These are phyloP conservation scores for Notolabrus celidotus DNA, from an alignment of 2,797 vertebrate genomes.

Conservation along the genomic window DNA sequence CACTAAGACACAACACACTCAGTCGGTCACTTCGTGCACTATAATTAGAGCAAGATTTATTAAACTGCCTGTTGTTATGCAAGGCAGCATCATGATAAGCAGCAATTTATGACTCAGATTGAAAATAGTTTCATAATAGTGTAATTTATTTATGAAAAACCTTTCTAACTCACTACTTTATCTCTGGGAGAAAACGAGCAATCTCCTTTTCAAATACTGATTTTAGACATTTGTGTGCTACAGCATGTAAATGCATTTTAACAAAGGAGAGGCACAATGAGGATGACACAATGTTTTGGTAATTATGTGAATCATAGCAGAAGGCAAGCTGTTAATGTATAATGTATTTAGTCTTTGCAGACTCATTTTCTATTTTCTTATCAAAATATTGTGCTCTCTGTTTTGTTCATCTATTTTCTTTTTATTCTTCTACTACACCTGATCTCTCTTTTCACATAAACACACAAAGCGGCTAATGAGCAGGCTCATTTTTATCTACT, in stretches of 20 bases:
- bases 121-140: background rate
- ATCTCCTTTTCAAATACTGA: background rate
- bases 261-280: background rate
- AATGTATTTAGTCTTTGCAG: background rate
- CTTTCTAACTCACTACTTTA: background rate
- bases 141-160: background rate
- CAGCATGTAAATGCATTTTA: constrained; percentile 9
- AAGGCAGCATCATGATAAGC: constrained; percentile 24
- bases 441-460: constrained; percentile 9
- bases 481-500: constrained; percentile 42
- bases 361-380: constrained; percentile 13
- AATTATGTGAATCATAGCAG: constrained; percentile 14
- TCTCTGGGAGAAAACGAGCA: background rate
- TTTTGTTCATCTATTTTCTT: constrained; percentile 4
- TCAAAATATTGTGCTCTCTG: constrained; percentile 11
- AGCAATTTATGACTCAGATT: constrained; percentile 10
- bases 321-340: constrained; percentile 13
- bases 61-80: constrained; percentile 56
- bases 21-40: constrained; percentile 47
- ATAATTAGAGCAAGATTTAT: constrained; percentile 60
- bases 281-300: constrained; percentile 7
- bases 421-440: background rate
- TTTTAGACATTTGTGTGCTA: background rate
- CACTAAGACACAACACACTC: constrained; percentile 66
- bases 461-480: constrained; percentile 7